Conservation (phyloP, 2,797 vertebrate species). For the Momotus momota region DNA sequence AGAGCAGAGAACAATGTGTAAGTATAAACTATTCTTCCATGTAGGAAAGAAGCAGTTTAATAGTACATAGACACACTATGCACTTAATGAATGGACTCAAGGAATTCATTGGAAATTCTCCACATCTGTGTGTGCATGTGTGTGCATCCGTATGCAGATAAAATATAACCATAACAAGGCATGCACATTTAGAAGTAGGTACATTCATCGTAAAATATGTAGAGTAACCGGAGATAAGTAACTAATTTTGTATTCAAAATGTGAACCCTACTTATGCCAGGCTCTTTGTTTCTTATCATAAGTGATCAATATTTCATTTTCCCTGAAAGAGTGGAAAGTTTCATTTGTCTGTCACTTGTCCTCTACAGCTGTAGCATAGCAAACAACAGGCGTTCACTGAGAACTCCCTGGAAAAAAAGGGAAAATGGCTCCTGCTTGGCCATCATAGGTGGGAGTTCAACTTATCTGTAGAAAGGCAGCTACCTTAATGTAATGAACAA, state of each 20-base stretch:
- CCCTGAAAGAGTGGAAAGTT: conserved; percentile 82
- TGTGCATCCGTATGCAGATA: not conserved
- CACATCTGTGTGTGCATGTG: not conserved
- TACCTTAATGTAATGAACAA: conserved; percentile 77
- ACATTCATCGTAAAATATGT: conserved; percentile 59
- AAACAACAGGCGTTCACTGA: conserved; percentile 44
- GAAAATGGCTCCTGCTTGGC: not conserved
- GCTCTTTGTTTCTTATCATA: conserved; percentile 87
- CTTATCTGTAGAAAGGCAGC: conserved; percentile 31
- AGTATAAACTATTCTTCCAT: not conserved
- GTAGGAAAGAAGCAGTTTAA: not conserved
- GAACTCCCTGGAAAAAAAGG: conserved; percentile 9
- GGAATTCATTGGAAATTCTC: not conserved
- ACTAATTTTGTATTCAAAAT: conserved; percentile 71
- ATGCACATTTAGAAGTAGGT: conserved; percentile 18
- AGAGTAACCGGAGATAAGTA: conserved; percentile 51
- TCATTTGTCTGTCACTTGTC: conserved; percentile 73
- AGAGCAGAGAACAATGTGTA: not conserved
- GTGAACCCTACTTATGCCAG: conserved; percentile 73
- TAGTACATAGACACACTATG: not conserved
- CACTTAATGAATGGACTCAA: not conserved
- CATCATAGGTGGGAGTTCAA: conserved; percentile 1
- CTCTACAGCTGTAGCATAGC: conserved; percentile 62
- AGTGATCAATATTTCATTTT: conserved; percentile 98
- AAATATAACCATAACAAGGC: not conserved